Evolutionary conservation across 2,113 vertebrate species (phyloP).

Genomic region (Clarias batrachus): DNA sequence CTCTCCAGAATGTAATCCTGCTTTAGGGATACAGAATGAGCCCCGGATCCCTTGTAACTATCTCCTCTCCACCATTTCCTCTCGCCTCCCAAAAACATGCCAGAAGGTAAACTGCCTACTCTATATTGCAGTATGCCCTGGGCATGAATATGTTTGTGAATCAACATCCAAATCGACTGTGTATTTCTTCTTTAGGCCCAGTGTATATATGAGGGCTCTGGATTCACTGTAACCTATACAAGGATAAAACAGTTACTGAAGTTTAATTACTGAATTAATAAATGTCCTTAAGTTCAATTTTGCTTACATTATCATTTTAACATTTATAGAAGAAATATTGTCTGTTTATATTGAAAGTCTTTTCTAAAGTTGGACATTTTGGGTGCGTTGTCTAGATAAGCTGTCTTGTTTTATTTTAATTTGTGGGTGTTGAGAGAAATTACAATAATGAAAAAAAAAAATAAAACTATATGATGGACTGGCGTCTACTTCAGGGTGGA

Average conservation of each 20-base stretch:
- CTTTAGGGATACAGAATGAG: not conserved
- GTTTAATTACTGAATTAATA: not conserved
- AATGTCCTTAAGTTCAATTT: not conserved
- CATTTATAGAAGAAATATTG: not conserved
- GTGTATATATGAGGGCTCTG: not conserved
- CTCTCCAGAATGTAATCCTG: not conserved
- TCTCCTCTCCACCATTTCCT: not conserved
- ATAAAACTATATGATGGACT: not conserved
- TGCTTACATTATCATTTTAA: not conserved
- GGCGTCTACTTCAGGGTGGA: not conserved
- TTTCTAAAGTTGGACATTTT: not conserved
- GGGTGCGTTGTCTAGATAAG: not conserved
- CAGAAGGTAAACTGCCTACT: not conserved
- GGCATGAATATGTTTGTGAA: not conserved
- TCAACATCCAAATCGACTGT: not conserved
- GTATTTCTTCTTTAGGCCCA: not conserved
- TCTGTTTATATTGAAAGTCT: not conserved
- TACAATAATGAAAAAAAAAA: not conserved
- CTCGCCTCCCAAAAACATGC: not conserved
- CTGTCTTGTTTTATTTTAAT: not conserved
- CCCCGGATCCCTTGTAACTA: not conserved
- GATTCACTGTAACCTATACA: not conserved
- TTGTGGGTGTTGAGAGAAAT: not conserved
- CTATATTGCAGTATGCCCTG: not conserved
- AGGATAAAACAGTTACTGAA: not conserved